These are phyloP conservation scores for Bufo bufo DNA, from an alignment of 2,113 vertebrate species.

Conservation along the genomic window DNA sequence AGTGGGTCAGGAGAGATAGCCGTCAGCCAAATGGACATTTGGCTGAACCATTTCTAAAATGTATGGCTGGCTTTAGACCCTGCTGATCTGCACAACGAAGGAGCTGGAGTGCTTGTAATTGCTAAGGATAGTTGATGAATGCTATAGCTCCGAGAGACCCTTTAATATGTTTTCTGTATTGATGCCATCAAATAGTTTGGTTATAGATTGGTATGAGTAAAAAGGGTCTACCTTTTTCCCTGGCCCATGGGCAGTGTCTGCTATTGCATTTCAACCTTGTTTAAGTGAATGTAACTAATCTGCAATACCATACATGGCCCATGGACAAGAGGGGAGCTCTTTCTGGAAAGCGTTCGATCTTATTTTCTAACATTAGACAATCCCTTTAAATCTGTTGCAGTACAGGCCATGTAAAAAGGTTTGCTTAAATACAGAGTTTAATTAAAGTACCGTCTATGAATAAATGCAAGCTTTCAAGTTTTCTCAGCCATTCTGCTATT, in stretches of 20 bases:
- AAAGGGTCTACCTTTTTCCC: too few species aligned
- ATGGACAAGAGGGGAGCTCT: neutral
- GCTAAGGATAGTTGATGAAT: too few species aligned
- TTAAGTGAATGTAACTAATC: neutral
- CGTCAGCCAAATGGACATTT: too few species aligned
- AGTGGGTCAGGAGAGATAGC: too few species aligned
- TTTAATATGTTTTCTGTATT: too few species aligned
- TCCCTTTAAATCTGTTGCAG: neutral
- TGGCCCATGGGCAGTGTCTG: neutral
- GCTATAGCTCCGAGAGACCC: too few species aligned
- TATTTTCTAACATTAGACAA: neutral
- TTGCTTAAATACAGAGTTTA: conserved; percentile 10
- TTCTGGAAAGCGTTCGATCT: neutral
- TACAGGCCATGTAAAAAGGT: neutral
- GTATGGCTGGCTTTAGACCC: too few species aligned
- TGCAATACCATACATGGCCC: neutral
- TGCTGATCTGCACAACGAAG: neutral
- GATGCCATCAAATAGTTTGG: too few species aligned
- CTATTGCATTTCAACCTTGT: neutral
- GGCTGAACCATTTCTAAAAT: too few species aligned
- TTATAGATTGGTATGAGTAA: too few species aligned
- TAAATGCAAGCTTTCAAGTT: conserved; percentile 45
- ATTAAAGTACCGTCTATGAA: conserved; percentile 13
- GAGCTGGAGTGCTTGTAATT: neutral
- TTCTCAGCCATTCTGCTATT: conserved; percentile 17